Conservation (phyloP, 1,140 invertebrate genomes). For the Sminthurinus signatus region DNA sequence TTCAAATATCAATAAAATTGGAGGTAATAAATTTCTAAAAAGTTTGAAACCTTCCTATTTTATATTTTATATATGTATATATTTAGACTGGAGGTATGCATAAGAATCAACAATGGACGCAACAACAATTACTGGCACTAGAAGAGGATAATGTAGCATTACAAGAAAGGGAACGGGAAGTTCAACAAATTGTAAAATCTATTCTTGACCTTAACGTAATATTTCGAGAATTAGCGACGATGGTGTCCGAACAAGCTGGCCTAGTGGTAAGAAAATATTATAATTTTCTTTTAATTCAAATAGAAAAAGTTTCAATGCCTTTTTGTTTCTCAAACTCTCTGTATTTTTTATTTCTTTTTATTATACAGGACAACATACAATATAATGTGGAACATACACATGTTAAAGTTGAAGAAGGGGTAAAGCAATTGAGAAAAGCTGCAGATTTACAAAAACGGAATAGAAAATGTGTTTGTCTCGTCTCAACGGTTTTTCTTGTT, state of each 20-base stretch:
- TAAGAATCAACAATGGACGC: conserved; percentile 52
- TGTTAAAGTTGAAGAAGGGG: conserved; percentile 75
- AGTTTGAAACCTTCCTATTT: too few relatives aligned
- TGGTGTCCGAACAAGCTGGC: conserved; percentile 75
- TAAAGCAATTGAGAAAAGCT: conserved; percentile 72
- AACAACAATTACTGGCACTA: conserved; percentile 68
- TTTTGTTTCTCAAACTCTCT: too few relatives aligned
- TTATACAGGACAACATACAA: too few relatives aligned
- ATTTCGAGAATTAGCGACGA: conserved; percentile 67
- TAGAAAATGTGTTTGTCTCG: conserved; percentile 56
- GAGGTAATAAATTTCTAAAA: too few relatives aligned
- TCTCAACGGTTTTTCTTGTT: conserved; percentile 34
- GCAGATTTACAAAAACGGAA: conserved; percentile 79
- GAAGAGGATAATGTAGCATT: conserved; percentile 74
- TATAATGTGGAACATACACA: conserved; percentile 85
- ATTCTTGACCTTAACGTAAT: conserved; percentile 90
- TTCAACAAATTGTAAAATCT: conserved; percentile 81
- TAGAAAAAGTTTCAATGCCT: too few relatives aligned
- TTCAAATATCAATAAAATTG: too few relatives aligned
- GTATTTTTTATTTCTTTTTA: too few relatives aligned
- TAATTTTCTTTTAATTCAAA: too few relatives aligned
- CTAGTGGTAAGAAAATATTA: conserved; percentile 92
- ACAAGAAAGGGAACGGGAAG: conserved; percentile 77
- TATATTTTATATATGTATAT: too few relatives aligned
- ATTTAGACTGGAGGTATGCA: conserved; percentile 38